phyloP scores from a whole-genome alignment of 37 sponge, comb jelly and placozoan species.

The Ianthella basta region DNA sequence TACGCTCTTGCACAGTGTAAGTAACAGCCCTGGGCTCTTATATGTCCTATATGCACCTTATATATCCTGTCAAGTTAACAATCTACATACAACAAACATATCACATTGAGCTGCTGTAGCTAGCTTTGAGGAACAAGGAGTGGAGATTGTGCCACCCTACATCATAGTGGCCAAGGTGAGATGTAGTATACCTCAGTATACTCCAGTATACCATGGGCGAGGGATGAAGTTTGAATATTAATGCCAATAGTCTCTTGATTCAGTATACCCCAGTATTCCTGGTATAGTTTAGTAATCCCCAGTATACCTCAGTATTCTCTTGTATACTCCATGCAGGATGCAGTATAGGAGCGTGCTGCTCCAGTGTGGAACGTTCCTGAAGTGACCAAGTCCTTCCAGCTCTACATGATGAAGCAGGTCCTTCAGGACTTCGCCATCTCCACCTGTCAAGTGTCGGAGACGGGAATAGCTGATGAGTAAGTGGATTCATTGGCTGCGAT shows the following conservation, averaged over 20 bases:
- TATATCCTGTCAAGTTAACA: too few species aligned
- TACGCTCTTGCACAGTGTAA: slow-evolving; percentile 85
- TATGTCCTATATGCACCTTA: background rate
- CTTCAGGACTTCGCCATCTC: slow-evolving; percentile 75
- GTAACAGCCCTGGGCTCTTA: background rate
- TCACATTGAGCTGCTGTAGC: too few species aligned
- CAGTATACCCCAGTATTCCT: too few species aligned
- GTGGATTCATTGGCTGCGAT: background rate
- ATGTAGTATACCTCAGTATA: too few species aligned
- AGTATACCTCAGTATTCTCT: too few species aligned
- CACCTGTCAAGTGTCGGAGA: slow-evolving; percentile 73
- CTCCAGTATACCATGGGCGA: too few species aligned
- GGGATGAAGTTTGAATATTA: too few species aligned
- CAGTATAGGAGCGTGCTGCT: slow-evolving; percentile 73
- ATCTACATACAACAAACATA: too few species aligned
- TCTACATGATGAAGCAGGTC: slow-evolving; percentile 77
- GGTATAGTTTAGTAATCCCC: too few species aligned
- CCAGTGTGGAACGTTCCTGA: slow-evolving; percentile 80
- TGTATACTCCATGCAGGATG: slow-evolving; percentile 44
- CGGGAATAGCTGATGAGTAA: slow-evolving; percentile 70
- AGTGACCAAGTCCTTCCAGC: slow-evolving; percentile 78
- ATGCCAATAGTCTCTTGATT: too few species aligned
- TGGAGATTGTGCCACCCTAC: slow-evolving; percentile 89
- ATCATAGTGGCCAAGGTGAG: slow-evolving; percentile 69
- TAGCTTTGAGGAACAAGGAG: slow-evolving; percentile 66